Evolutionary conservation across 2,113 vertebrate species (phyloP), one percentile per base, ranked within the genome.

Genomic region (Jacana jacana): DNA sequence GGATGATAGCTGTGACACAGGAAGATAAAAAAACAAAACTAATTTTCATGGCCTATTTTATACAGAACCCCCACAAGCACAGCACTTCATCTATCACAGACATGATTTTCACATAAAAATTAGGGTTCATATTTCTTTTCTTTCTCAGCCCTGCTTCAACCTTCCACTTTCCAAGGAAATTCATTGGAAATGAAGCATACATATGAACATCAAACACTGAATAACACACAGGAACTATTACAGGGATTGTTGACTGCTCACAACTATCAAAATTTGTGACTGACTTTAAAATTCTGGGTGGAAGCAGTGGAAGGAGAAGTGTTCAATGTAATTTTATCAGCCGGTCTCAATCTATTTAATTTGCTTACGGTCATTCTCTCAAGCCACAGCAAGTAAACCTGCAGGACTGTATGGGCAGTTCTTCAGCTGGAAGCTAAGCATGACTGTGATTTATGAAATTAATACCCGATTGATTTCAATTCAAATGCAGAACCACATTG

Each of bases 181-280:
- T 42, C 17, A 17, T 4, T 0, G 3, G 16, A 39, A 82, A 35
- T 7, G 7, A 48, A 84, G 65, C 5, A 25, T 4, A 44, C 0
- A 0, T 3, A 4, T 30, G 81, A 61, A 39, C 7, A 30, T 3
- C 8, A 19, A 63, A 49, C 44, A 12, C 30, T 4, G 25, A 86
- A 7, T 8, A 51, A 60, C 40, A 25, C 2, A 0, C 46, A n/a
- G 35, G n/a, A 82, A 70, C 42, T 44, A 11, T 6, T 16, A 17
- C 2, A 25, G 37, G 13, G 25, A 42, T 9, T n/a, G 6, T 0
- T 46, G 44, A 18, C 12, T 57, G 25, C 77, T 14, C 44, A 66
- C 52, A 65, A 37, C 11, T 9, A 57, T 46, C 12, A 65, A 69
- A 75, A 40, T n/a, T 12, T 13, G 17, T 8, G 52, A 13, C 17